These are phyloP conservation scores for Pelobates cultripes DNA, from an alignment of 2,797 vertebrate genomes.

Conservation along the genomic window DNA sequence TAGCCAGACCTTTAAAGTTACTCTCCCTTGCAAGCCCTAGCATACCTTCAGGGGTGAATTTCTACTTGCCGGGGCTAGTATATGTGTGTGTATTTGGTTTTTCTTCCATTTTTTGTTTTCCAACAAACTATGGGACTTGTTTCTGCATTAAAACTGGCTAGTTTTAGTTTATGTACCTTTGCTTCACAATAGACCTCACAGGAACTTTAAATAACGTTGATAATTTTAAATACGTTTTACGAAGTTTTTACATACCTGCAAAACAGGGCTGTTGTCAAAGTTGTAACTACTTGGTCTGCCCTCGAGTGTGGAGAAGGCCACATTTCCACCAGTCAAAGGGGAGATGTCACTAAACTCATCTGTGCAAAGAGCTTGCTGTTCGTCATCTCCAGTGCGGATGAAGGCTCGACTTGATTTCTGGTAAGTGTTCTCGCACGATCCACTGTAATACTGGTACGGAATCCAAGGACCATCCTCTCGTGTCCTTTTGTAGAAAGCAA, in stretches of 20 bases:
- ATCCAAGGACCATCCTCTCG: conserved; percentile 82
- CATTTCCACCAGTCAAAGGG: conserved; percentile 92
- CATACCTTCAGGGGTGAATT: too few relatives aligned
- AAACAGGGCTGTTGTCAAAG: conserved; percentile 91
- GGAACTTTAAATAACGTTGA: too few relatives aligned
- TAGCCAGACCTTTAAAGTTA: too few relatives aligned
- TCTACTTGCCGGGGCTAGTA: too few relatives aligned
- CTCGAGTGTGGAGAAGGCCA: conserved; percentile 95
- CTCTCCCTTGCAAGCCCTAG: too few relatives aligned
- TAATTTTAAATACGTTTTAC: background rate
- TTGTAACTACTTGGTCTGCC: conserved; percentile 94
- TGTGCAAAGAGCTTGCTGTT: conserved; percentile 92
- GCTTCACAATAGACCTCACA: too few relatives aligned
- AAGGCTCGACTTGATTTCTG: conserved; percentile 81
- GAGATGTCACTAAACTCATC: conserved; percentile 98
- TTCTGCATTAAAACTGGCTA: too few relatives aligned
- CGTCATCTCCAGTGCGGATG: conserved; percentile 89
- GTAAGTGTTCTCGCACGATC: conserved; percentile 94
- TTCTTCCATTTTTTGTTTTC: too few relatives aligned
- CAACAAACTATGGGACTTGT: too few relatives aligned
- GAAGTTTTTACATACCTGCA: conserved; percentile 78
- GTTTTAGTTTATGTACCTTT: too few relatives aligned
- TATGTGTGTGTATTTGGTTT: too few relatives aligned
- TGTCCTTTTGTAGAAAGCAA: conserved; percentile 91
- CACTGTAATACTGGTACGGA: conserved; percentile 97